Conservation (phyloP, 2,888 invertebrate species). For the Dolichomitus sp. region DNA sequence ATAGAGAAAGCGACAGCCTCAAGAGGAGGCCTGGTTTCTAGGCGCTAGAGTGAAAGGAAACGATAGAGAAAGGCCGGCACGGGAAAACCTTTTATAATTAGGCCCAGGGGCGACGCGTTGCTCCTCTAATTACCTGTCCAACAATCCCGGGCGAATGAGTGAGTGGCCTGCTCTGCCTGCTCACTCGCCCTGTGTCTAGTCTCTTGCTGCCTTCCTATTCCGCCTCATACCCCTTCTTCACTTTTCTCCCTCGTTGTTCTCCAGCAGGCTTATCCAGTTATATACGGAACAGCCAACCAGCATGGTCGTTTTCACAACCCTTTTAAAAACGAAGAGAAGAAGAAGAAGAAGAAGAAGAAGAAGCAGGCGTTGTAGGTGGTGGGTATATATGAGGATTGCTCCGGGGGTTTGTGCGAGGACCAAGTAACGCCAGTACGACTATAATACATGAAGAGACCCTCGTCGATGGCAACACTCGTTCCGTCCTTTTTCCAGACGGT, state of each 20-base stretch:
- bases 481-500: constrained; percentile 2
- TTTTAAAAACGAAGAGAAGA: constrained; percentile 32
- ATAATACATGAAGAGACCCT: constrained; percentile 38
- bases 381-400: constrained; percentile 34
- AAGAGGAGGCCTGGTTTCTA: constrained; percentile 54
- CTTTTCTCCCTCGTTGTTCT: constrained; percentile 60
- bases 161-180: constrained; percentile 76
- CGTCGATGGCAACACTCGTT: constrained; percentile 48
- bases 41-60: constrained; percentile 59
- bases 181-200: constrained; percentile 46
- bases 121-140: constrained; percentile 85
- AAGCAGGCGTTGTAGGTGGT: neutral
- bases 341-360: neutral
- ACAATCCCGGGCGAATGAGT: constrained; percentile 82
- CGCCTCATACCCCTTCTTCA: constrained; percentile 23
- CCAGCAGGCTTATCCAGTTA: constrained; percentile 68
- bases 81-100: constrained; percentile 83
- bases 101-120: constrained; percentile 84
- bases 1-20: constrained; percentile 58
- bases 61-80: constrained; percentile 56
- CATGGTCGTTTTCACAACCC: constrained; percentile 37
- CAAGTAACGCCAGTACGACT: constrained; percentile 19
- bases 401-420: constrained; percentile 27
- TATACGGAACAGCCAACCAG: constrained; percentile 53
- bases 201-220: constrained; percentile 32